Evolutionary conservation across 2,113 vertebrate species (phyloP).

Genomic region (Burhinus bistriatus): DNA sequence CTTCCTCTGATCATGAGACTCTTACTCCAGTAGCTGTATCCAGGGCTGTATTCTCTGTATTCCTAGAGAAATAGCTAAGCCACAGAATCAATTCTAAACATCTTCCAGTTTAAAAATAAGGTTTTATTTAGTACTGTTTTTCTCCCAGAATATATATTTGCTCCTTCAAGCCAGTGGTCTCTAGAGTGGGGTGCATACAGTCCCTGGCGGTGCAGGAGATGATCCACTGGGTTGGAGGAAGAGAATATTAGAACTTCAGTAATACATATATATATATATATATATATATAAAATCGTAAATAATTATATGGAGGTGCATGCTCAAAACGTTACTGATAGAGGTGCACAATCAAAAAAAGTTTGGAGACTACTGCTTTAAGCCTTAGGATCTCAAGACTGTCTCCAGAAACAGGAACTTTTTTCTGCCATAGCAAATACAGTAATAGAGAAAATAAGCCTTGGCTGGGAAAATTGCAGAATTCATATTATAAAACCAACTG

Average conservation of each 20-base stretch:
- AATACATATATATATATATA: not conserved
- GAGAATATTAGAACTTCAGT: not conserved
- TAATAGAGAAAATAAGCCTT: not conserved
- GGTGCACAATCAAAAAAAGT: not conserved
- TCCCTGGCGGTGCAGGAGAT: not conserved
- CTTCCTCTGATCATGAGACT: not conserved
- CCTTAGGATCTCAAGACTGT: not conserved
- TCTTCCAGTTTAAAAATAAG: not conserved
- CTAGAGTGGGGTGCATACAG: not conserved
- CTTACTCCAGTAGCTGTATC: not conserved
- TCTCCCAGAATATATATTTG: not conserved
- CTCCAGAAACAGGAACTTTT: not conserved
- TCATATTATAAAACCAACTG: not conserved
- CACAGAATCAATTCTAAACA: not conserved
- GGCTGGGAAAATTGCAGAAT: not conserved
- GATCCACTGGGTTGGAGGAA: not conserved
- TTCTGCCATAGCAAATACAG: not conserved
- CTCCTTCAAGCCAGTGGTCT: not conserved
- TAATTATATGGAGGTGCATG: not conserved
- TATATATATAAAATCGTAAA: not conserved
- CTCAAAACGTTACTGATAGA: not conserved
- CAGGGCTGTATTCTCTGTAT: not conserved
- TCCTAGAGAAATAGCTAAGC: not conserved
- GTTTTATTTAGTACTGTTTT: not conserved
- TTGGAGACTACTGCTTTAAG: not conserved